Evolutionary conservation across 2,113 vertebrate genomes (phyloP).

Genomic region (Daubentonia madagascariensis): DNA sequence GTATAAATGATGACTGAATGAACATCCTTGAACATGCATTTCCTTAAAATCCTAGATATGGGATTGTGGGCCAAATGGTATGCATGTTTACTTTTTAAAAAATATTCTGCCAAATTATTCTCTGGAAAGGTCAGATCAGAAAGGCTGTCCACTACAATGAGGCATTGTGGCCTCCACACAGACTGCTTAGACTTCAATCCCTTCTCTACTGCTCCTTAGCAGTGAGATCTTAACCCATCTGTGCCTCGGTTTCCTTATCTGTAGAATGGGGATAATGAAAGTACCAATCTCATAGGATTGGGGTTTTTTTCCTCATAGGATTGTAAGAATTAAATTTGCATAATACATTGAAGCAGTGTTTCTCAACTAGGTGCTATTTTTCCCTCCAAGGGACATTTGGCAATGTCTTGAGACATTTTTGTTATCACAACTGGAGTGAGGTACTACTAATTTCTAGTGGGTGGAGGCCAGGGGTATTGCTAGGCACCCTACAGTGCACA

Average conservation of each 20-base stretch:
- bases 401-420: background rate
- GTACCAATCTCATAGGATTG: background rate
- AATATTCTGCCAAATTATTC: background rate
- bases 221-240: background rate
- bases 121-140: background rate
- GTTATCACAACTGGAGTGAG: background rate
- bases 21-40: background rate
- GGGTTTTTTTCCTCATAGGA: too few relatives aligned
- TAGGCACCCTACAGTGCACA: background rate
- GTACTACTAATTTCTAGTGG: background rate
- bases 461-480: background rate
- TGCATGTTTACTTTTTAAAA: background rate
- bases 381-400: background rate
- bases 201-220: background rate
- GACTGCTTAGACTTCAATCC: background rate
- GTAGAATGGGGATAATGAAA: background rate
- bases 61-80: background rate
- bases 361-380: background rate
- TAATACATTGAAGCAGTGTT: background rate
- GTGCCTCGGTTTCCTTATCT: background rate
- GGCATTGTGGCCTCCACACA: background rate
- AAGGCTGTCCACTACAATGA: background rate
- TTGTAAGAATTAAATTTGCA: background rate
- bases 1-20: background rate
- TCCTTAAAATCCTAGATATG: background rate